Evolutionary conservation across 2,113 vertebrate genomes (phyloP), one percentile per base, ranked within the genome.

Genomic region (Lynx canadensis): DNA sequence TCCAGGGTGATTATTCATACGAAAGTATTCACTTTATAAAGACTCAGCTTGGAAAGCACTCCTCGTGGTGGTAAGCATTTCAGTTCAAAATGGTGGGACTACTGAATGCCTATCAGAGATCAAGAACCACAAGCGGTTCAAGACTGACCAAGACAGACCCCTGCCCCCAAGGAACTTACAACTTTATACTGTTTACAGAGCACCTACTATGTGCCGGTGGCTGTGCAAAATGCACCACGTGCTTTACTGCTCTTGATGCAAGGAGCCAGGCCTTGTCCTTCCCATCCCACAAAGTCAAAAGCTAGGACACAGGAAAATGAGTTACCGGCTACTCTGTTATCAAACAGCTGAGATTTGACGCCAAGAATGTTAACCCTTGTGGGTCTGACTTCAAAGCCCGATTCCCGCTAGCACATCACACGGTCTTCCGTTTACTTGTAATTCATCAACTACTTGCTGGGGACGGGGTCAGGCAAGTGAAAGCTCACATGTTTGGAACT

Each of bases 371-470:
- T 84, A 80, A 71, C 15, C 19, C 48, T 33, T 12, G 0, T 25
- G 45, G 33, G n/a, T 87, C 50, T 84, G 45, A 82, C 73, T 95
- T 69, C 38, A 60, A 82, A 94, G 66, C 60, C 81, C 50, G 88
- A 31, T 52, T 92, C 76, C 81, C 60, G 80, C 55, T 16, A 33
- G 71, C 10, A 52, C 12, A 69, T 41, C 66, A 91, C 11, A 45
- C 38, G 36, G 25, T 29, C 81, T 69, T 91, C 84, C 93, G 82
- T 48, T 91, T 96, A 73, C 41, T n/a, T 86, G 84, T 82, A 38
- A 95, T 78, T 88, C 92, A 74, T 95, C 95, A 88, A 8, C 83
- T 90, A 74, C 74, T 84, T 92, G 79, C 74, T 95, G 95, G 65
- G 86, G 91, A 95, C 7, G 80, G 76, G 74, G 92, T 48, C 55